phyloP scores from a whole-genome alignment of 2,888 invertebrate genomes.

The Dastarcus helophoroides region DNA sequence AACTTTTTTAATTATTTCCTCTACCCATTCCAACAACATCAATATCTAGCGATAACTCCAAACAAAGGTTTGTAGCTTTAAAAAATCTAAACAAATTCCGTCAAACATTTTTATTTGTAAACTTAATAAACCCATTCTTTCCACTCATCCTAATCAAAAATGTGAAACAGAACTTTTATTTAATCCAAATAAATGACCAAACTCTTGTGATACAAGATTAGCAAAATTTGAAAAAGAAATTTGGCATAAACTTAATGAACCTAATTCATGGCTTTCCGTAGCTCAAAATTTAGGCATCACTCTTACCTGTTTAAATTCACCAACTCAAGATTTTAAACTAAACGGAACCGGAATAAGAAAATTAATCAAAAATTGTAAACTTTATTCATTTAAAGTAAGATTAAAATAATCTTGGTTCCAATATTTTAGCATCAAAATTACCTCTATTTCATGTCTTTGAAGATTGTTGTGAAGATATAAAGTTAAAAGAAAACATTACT shows the following conservation, averaged over 20 bases:
- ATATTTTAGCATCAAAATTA: slow-evolving; percentile 1
- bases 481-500: slow-evolving; percentile 4
- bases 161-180: slow-evolving; percentile 5
- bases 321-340: background rate
- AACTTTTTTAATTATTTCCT: slow-evolving; percentile 1
- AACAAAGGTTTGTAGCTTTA: background rate
- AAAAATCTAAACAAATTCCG: background rate
- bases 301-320: slow-evolving; percentile 3
- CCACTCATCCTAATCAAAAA: slow-evolving; percentile 2
- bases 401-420: background rate
- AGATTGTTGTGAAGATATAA: slow-evolving; percentile 7
- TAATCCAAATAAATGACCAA: background rate
- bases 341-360: slow-evolving; percentile 1
- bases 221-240: slow-evolving; percentile 1
- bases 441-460: slow-evolving; percentile 2
- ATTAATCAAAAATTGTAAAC: slow-evolving; percentile 2
- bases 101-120: slow-evolving; percentile 5
- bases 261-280: slow-evolving; percentile 1
- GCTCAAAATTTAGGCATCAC: background rate
- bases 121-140: slow-evolving; percentile 4
- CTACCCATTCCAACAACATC: slow-evolving; percentile 2
- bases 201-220: slow-evolving; percentile 4
- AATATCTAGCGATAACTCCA: slow-evolving; percentile 4
- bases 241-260: slow-evolving; percentile 4
- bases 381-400: background rate